Base-by-base conservation (phyloP, 2,888 invertebrate genomes). In the Xestoiulus laeticollis region DNA sequence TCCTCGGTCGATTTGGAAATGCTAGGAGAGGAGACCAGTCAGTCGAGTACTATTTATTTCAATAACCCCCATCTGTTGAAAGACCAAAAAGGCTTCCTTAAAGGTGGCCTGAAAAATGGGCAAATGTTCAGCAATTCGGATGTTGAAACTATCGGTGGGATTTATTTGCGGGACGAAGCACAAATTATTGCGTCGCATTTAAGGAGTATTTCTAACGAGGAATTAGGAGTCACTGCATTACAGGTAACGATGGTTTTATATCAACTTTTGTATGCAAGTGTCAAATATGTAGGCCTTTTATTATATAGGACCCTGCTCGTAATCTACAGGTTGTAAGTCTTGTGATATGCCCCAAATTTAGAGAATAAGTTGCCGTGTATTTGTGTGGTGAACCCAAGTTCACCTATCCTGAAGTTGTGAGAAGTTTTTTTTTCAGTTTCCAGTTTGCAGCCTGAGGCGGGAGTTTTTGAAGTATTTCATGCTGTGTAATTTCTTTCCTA, bases 151-250 rank as follows among this genome's bases (percentile, higher is more conserved):
- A 88, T 90, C 32, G 88, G 88, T 38, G 90, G 90, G 14, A 87
- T 89, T 53, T 90, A 90, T 87, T 88, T 90, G 86, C 88, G 88
- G 82, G 89, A 89, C 78, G 89, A 90, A 83, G 90, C 90, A 12
- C 89, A 89, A 88, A 86, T 87, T 30, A 89, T 93, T 38, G 91
- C 91, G 6, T 90, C 90, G 16, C 91, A 91, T 88, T 89, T 93
- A 1, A 89, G 92, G 78, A 90, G 90, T 89, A 89, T 92, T 3
- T 91, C 91, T 88, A 92, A 92, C 90, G 91, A 92, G 89, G 92
- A 93, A 90, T 90, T 93, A 85, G 92, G 92, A 88, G 91, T 92
- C 38, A 91, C 91, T 19, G 90, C 90, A 10, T 91, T 93, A 92
- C 92, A 93, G 92, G 92, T 92, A 32, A 59, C 16, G 16, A 16